phyloP scores from a whole-genome alignment of 92 coral and sea anemone species.

The Zoanthus sociatus region DNA sequence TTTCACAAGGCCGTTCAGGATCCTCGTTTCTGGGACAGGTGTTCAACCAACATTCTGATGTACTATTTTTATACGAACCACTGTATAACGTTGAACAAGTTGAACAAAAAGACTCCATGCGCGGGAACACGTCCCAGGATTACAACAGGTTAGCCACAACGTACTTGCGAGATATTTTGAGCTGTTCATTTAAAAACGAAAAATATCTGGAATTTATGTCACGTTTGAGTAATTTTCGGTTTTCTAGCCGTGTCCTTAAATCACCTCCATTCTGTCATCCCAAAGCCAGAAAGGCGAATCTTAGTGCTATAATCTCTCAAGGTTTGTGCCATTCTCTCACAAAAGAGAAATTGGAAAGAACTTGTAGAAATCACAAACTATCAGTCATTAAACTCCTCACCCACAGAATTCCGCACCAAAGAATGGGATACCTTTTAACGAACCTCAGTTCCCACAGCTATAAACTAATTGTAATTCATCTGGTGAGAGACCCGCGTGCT shows the following conservation, averaged over 20 bases:
- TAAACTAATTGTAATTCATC: conserved; percentile 23
- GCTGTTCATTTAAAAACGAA: conserved; percentile 37
- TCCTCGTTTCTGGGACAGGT: conserved; percentile 33
- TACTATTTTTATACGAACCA: conserved; percentile 26
- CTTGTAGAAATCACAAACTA: conserved; percentile 16
- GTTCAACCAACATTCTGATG: conserved; percentile 31
- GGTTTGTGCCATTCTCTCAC: conserved; percentile 21
- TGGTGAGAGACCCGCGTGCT: conserved; percentile 40
- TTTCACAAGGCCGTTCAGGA: conserved; percentile 39
- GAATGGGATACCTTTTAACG: background rate
- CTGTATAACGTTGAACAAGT: conserved; percentile 18
- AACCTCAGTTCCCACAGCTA: conserved; percentile 13
- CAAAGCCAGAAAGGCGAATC: background rate
- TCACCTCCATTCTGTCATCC: conserved; percentile 28
- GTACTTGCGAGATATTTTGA: conserved; percentile 5
- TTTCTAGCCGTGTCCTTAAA: conserved; percentile 29
- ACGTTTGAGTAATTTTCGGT: conserved; percentile 31
- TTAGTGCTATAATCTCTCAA: background rate
- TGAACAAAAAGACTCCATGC: conserved; percentile 33
- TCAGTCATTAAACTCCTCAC: conserved; percentile 37
- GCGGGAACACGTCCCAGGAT: background rate
- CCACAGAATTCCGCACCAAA: conserved; percentile 35
- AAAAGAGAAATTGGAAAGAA: conserved; percentile 15
- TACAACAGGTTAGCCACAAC: background rate
- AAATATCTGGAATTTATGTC: conserved; percentile 32